phyloP scores from a whole-genome alignment of 2,113 vertebrate genomes.

The Acanthochromis polyacanthus region DNA sequence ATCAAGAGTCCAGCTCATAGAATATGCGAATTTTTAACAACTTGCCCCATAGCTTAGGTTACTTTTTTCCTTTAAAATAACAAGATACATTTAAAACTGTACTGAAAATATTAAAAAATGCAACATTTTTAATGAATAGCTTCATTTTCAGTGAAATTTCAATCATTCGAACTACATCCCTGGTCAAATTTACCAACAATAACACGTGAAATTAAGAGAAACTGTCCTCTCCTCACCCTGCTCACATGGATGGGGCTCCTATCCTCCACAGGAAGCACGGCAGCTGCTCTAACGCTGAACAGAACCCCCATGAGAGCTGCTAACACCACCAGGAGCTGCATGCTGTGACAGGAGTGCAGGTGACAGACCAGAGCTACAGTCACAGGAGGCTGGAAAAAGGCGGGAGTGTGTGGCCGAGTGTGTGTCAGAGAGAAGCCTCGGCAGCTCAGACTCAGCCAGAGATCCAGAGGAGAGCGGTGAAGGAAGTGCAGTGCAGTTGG shows the following conservation, averaged over 20 bases:
- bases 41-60: not conserved
- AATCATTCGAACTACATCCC: not conserved
- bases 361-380: conserved; percentile 52
- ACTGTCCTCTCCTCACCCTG: conserved; percentile 83
- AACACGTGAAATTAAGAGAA: not conserved
- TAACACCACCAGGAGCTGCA: conserved; percentile 87
- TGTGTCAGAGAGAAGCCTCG: conserved; percentile 21
- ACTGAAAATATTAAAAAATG: not conserved
- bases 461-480: conserved; percentile 52
- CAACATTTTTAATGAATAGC: not conserved
- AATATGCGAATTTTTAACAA: not conserved
- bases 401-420: conserved; percentile 26
- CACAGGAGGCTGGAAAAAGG: conserved; percentile 47
- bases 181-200: not conserved
- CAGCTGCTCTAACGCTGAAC: conserved; percentile 86
- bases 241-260: conserved; percentile 80
- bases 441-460: conserved; percentile 39
- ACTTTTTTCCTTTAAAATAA: no score
- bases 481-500: conserved; percentile 51
- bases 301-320: conserved; percentile 87
- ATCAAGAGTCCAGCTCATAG: not conserved
- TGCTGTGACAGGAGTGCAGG: conserved; percentile 77
- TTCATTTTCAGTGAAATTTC: not conserved
- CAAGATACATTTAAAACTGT: not conserved
- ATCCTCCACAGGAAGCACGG: conserved; percentile 88